Evolutionary conservation across 92 coral and sea anemone species (phyloP).

Genomic region (Diadumene lineata): DNA sequence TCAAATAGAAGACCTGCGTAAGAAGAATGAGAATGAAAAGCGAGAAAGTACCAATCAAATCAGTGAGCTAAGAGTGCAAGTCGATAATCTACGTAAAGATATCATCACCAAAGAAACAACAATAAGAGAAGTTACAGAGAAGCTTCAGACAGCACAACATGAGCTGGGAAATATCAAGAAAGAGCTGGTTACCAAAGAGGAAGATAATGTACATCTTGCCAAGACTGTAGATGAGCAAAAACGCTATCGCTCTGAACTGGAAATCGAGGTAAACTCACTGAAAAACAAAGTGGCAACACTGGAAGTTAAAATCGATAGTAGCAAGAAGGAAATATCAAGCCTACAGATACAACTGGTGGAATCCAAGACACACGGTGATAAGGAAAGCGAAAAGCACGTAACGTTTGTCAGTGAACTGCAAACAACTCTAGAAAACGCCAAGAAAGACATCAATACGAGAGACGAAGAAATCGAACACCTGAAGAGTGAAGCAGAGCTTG

Average conservation of each 20-base stretch:
- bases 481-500: conserved; percentile 71
- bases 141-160: conserved; percentile 58
- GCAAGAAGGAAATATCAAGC: conserved; percentile 54
- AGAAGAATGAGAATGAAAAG: conserved; percentile 60
- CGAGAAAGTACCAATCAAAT: conserved; percentile 65
- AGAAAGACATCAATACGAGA: conserved; percentile 70
- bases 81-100: conserved; percentile 60
- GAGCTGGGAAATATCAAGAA: conserved; percentile 62
- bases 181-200: conserved; percentile 62
- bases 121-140: conserved; percentile 66
- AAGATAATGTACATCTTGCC: conserved; percentile 57
- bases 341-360: conserved; percentile 69
- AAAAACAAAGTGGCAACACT: conserved; percentile 69
- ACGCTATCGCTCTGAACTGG: conserved; percentile 64
- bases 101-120: conserved; percentile 64
- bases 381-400: conserved; percentile 55
- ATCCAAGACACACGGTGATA: conserved; percentile 60
- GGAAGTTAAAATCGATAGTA: conserved; percentile 62
- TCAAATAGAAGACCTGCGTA: conserved; percentile 61
- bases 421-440: conserved; percentile 69
- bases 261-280: conserved; percentile 60
- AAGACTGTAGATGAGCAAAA: conserved; percentile 58
- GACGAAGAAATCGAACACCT: conserved; percentile 86
- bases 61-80: conserved; percentile 54
- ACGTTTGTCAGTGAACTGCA: conserved; percentile 76